Percentiles rank a stretch among this genome's conserved stretches.
phyloP scores from a whole-genome alignment of 2,113 vertebrate species.

The Scalopus aquaticus region DNA sequence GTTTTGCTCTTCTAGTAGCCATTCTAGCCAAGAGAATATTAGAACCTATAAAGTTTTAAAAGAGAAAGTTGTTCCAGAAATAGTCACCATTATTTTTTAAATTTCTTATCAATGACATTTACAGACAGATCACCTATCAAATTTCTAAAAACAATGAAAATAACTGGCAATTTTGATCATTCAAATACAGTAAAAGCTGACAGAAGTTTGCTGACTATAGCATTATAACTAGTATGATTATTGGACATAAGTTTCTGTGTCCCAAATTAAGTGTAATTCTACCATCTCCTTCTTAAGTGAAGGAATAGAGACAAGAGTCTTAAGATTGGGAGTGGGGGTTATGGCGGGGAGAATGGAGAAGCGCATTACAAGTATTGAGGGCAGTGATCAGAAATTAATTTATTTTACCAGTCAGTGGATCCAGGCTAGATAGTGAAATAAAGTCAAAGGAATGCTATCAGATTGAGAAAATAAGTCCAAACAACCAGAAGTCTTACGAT shows the following conservation, averaged over 20 bases:
- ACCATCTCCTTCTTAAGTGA: not conserved
- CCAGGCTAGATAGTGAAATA: not conserved
- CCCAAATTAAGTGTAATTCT: not conserved
- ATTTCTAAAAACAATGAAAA: constrained; percentile 42
- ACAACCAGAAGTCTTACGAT: not conserved
- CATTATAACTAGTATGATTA: not conserved
- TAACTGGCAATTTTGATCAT: not conserved
- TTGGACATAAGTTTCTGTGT: not conserved
- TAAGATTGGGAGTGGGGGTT: not conserved
- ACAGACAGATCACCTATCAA: not conserved
- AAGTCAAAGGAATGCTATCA: not conserved
- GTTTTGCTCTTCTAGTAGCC: constrained; percentile 96
- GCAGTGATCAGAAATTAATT: not conserved
- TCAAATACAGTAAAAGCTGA: not conserved
- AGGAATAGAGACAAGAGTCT: not conserved
- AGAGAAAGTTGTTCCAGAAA: constrained; percentile 4
- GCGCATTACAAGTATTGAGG: not conserved
- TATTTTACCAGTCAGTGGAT: not conserved
- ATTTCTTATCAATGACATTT: constrained; percentile 6
- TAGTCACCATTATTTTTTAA: not conserved
- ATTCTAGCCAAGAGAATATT: constrained; percentile 98
- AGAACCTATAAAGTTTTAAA: constrained; percentile 87
- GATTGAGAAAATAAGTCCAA: not conserved
- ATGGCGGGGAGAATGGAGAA: too few relatives aligned
- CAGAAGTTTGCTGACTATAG: not conserved